Evolutionary conservation across 1,140 invertebrate genomes (phyloP).

Genomic region (Polypedilum pembai): DNA sequence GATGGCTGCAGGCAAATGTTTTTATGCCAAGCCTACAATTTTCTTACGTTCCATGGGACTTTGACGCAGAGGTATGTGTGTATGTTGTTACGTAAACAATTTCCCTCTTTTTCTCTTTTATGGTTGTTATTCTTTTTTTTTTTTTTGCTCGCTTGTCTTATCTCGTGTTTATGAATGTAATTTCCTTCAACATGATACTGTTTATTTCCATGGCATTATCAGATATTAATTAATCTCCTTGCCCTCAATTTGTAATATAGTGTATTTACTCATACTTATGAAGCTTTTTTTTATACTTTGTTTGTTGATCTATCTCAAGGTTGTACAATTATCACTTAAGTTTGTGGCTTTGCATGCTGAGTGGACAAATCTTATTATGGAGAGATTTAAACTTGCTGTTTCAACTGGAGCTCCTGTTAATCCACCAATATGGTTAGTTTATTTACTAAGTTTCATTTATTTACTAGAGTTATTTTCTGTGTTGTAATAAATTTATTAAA

Average conservation of each 20-base stretch:
- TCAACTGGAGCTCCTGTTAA: constrained; percentile 46
- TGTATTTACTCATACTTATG: too few relatives aligned
- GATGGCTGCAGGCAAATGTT: constrained; percentile 80
- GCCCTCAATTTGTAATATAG: too few relatives aligned
- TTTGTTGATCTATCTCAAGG: constrained; percentile 41
- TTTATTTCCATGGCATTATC: too few relatives aligned
- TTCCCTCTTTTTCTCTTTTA: too few relatives aligned
- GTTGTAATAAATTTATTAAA: too few relatives aligned
- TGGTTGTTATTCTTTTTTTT: too few relatives aligned
- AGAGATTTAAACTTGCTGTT: constrained; percentile 52
- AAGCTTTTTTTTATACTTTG: constrained; percentile 26
- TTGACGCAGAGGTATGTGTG: constrained; percentile 52
- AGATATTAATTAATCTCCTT: too few relatives aligned
- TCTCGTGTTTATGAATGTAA: too few relatives aligned
- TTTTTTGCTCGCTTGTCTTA: too few relatives aligned
- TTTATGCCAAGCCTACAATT: constrained; percentile 86
- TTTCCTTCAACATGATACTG: too few relatives aligned
- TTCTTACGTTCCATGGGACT: constrained; percentile 82
- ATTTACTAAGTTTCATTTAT: too few relatives aligned
- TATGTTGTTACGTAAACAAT: constrained; percentile 26
- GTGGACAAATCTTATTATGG: constrained; percentile 55
- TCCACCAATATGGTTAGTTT: constrained; percentile 44
- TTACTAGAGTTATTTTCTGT: too few relatives aligned
- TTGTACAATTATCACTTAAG: constrained; percentile 55
- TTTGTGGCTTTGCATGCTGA: constrained; percentile 62